Conservation (phyloP, 53 echinoderm and acorn worm species). For the Pentamera pediparva region DNA sequence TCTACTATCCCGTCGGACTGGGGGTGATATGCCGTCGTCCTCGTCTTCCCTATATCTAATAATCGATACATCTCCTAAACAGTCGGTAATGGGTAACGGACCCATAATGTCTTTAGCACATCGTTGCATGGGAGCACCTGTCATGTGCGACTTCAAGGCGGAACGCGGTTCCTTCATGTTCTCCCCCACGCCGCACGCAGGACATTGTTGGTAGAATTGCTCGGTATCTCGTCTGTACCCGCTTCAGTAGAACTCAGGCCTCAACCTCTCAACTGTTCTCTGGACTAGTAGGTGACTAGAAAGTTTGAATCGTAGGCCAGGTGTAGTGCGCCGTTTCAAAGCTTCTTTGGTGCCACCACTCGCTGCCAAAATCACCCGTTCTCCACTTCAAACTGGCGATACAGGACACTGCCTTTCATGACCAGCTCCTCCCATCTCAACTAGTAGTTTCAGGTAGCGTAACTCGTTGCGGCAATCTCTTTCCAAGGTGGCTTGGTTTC, state of each 20-base stretch:
- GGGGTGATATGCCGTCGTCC: constrained; percentile 24
- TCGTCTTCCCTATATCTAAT: no score
- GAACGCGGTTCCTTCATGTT: neutral
- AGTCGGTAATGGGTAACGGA: neutral
- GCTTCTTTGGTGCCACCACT: neutral
- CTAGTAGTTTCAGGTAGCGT: neutral
- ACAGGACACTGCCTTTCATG: constrained; percentile 1
- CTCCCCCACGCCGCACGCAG: neutral
- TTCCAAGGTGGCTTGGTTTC: neutral
- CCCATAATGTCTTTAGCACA: constrained; percentile 9
- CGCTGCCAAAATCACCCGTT: neutral
- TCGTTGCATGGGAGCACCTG: neutral
- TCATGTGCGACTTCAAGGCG: neutral
- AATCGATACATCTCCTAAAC: no score
- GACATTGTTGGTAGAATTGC: neutral
- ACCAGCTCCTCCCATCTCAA: constrained; percentile 31
- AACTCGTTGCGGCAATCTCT: neutral
- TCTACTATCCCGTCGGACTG: no score
- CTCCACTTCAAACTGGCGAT: constrained; percentile 20
- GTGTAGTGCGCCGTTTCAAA: neutral
- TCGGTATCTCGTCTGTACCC: neutral
- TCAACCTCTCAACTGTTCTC: constrained; percentile 14
- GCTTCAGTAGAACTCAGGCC: constrained; percentile 15
- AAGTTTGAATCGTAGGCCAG: neutral
- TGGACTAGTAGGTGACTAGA: constrained; percentile 24